phyloP scores from a whole-genome alignment of 1,140 invertebrate genomes.

The Rhagoletis pomonella region DNA sequence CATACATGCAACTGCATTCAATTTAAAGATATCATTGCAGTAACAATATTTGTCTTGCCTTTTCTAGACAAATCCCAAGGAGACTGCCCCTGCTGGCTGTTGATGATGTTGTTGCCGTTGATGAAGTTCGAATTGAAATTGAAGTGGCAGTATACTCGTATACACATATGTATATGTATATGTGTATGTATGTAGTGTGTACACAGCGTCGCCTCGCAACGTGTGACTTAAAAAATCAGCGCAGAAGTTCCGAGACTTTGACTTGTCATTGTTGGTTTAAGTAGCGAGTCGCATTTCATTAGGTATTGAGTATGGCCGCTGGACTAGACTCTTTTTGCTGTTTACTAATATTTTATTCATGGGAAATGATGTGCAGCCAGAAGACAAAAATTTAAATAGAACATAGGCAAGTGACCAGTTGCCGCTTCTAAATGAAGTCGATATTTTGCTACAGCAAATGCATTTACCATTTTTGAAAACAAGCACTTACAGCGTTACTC shows the following conservation, averaged over 20 bases:
- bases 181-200: no score
- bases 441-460: conserved; percentile 8
- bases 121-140: conserved; percentile 37
- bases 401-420: not conserved
- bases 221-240: not conserved
- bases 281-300: conserved; percentile 30
- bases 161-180: no score
- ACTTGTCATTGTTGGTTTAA: conserved; percentile 36
- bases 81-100: not conserved
- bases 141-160: no score
- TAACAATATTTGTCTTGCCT: conserved; percentile 47
- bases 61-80: conserved; percentile 39
- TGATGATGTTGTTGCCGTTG: conserved; percentile 43
- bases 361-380: conserved; percentile 22
- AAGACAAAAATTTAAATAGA: not conserved
- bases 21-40: conserved; percentile 17
- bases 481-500: no score
- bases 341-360: conserved; percentile 52
- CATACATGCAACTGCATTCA: not conserved
- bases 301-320: not conserved
- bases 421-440: conserved; percentile 6
- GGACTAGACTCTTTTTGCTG: not conserved
- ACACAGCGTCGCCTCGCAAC: no score
- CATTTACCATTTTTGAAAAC: conserved; percentile 16
- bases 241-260: not conserved